These are phyloP conservation scores for Perognathus longimembris DNA, from an alignment of 2,113 vertebrate species.

Conservation along the genomic window DNA sequence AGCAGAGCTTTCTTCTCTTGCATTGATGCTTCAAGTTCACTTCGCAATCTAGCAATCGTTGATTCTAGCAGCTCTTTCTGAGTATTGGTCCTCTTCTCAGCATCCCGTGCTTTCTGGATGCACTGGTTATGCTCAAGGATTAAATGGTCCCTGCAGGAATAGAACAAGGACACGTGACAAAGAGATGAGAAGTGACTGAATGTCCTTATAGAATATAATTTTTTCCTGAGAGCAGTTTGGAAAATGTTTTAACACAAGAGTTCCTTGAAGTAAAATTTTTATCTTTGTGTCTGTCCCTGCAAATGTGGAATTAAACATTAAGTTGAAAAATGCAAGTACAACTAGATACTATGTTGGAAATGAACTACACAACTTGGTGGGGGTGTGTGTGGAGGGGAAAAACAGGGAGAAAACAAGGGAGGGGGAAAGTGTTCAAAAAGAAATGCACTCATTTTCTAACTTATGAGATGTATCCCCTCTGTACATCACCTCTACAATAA, in stretches of 20 bases:
- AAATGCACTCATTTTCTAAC: too few relatives aligned
- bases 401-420: too few relatives aligned
- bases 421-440: too few relatives aligned
- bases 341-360: not conserved
- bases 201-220: not conserved
- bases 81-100: constrained; percentile 68
- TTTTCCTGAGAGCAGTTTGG: not conserved
- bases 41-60: constrained; percentile 79
- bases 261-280: constrained; percentile 14
- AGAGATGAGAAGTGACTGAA: not conserved
- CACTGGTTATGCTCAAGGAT: constrained; percentile 78
- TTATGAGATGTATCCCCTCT: too few relatives aligned
- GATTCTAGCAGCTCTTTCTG: constrained; percentile 84
- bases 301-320: constrained; percentile 6
- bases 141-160: constrained; percentile 82
- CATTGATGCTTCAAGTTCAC: constrained; percentile 77
- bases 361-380: not conserved
- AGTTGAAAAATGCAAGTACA: not conserved
- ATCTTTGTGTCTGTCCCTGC: not conserved
- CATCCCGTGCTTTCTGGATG: constrained; percentile 79
- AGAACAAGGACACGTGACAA: not conserved
- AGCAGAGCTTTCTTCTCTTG: constrained; percentile 78
- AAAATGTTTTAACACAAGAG: constrained; percentile 9
- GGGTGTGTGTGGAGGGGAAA: too few relatives aligned
- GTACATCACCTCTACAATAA: too few relatives aligned